Evolutionary conservation across 2,888 invertebrate genomes (phyloP).

Genomic region (Scaptodrosophila latifasciaeformis): DNA sequence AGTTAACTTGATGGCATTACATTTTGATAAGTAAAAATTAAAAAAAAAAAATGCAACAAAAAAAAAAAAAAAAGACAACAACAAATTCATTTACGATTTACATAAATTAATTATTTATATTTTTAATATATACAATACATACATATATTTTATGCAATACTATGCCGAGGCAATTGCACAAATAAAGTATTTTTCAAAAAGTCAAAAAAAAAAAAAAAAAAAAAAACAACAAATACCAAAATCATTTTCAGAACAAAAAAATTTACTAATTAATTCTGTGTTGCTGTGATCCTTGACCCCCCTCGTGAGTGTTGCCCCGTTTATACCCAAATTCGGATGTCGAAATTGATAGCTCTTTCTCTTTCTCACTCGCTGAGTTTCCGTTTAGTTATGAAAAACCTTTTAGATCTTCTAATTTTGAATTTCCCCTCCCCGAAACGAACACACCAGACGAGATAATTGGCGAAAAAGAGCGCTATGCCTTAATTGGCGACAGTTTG

Average conservation of each 20-base stretch:
- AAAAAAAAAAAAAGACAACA: slow-evolving; percentile 10
- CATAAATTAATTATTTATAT: slow-evolving; percentile 70
- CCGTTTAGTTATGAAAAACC: too few relatives aligned
- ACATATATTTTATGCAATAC: slow-evolving; percentile 47
- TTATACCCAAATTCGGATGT: neutral
- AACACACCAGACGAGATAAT: slow-evolving; percentile 84
- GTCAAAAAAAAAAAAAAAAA: slow-evolving; percentile 3
- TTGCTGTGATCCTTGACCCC: too few relatives aligned
- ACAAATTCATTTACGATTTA: slow-evolving; percentile 61
- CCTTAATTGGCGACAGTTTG: slow-evolving; percentile 93
- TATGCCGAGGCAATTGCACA: slow-evolving; percentile 72
- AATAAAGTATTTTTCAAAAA: slow-evolving; percentile 70
- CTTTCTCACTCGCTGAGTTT: too few relatives aligned
- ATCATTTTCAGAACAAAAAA: too few relatives aligned
- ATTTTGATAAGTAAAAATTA: slow-evolving; percentile 14
- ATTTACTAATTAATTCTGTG: too few relatives aligned
- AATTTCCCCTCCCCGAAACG: slow-evolving; percentile 20
- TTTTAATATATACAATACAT: slow-evolving; percentile 56
- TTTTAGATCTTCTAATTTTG: neutral
- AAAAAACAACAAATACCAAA: neutral
- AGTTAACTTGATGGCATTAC: slow-evolving; percentile 31
- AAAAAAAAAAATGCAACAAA: slow-evolving; percentile 9
- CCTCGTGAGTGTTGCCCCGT: neutral
- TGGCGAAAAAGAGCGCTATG: slow-evolving; percentile 92
- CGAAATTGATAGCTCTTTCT: too few relatives aligned